Evolutionary conservation across 1,140 invertebrate genomes (phyloP), one percentile per base, ranked within the genome.

Genomic region (Drosophila guanche): DNA sequence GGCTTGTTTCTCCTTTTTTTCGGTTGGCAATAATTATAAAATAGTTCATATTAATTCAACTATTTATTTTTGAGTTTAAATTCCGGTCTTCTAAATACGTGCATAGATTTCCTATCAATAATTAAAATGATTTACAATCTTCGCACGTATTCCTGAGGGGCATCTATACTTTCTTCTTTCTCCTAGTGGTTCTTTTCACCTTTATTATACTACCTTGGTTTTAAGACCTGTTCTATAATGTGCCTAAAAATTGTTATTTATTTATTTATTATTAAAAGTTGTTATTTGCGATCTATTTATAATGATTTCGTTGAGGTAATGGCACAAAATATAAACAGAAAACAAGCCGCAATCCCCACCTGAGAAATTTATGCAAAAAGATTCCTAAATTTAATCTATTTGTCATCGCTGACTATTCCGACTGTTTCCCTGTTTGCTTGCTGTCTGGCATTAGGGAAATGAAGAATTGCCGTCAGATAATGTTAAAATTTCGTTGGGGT

Each of bases 1-100:
- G 51, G 56, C 22, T 40, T 53, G 20, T 33, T 55, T 66, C 57
- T 41, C 20, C 7, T 47, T 45, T 76, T 59, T 56, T 51, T 60
- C 48, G 54, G 46, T 50, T 46, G 45, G 62, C 54, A 76, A 65
- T 85, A 66, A 81, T 78, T 86, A 58, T 58, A 45, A 46, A 68
- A 67, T 25, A 47, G 67, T 58, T 62, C 45, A 63, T 20, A 63
- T 63, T 73, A 61, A 80, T 74, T 67, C 79, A 48, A 79, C 10
- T 12, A 37, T 37, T 33, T 37, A 37, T 20, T 20, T 20, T 1
- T 20, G 16, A 20, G 16, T 20, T 20, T 20, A 20, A 20, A 20
- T 20, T 20, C 16, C 16, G 16, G 16, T 20, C 16, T 20, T 22
- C 37, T 5, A 55, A 12, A 43, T 22, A 51, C 46, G 41, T 42